Conservation (phyloP, 2,113 vertebrate genomes). For the Callipepla squamata region DNA sequence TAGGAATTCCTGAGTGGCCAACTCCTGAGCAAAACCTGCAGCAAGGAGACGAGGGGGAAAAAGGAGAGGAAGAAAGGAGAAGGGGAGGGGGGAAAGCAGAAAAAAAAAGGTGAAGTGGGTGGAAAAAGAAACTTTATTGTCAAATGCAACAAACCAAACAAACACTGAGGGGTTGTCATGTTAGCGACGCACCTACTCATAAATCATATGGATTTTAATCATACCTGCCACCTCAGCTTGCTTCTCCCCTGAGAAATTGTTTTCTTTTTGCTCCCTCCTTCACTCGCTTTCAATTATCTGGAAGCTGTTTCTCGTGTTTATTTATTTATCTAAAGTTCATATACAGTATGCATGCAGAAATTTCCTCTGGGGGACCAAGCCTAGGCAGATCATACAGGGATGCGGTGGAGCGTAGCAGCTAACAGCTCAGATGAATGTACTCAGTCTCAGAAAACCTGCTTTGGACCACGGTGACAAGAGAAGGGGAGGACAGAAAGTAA, state of each 20-base stretch:
- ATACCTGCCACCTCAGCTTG: conserved; percentile 87
- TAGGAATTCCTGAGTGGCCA: conserved; percentile 85
- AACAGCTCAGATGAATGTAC: conserved; percentile 84
- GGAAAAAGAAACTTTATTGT: conserved; percentile 78
- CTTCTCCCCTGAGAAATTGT: conserved; percentile 83
- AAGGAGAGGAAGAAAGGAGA: neutral
- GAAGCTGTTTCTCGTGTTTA: conserved; percentile 89
- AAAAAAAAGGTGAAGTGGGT: neutral
- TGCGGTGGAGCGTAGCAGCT: conserved; percentile 81
- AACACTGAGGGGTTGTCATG: conserved; percentile 78
- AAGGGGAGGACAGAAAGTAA: conserved; percentile 82
- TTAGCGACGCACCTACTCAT: conserved; percentile 88
- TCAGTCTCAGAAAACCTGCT: conserved; percentile 73
- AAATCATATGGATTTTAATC: conserved; percentile 96
- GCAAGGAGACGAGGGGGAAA: conserved; percentile 43
- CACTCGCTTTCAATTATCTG: conserved; percentile 93
- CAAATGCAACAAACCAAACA: conserved; percentile 79
- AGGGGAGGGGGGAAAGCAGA: neutral
- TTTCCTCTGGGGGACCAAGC: conserved; percentile 83
- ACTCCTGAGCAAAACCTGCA: conserved; percentile 80
- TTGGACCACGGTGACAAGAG: conserved; percentile 75
- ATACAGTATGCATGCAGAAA: conserved; percentile 88
- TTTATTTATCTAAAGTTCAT: conserved; percentile 95
- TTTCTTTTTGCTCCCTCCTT: conserved; percentile 83
- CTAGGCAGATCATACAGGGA: conserved; percentile 78